Conservation (phyloP, 2,797 vertebrate genomes). For the Clarias fuscus region DNA sequence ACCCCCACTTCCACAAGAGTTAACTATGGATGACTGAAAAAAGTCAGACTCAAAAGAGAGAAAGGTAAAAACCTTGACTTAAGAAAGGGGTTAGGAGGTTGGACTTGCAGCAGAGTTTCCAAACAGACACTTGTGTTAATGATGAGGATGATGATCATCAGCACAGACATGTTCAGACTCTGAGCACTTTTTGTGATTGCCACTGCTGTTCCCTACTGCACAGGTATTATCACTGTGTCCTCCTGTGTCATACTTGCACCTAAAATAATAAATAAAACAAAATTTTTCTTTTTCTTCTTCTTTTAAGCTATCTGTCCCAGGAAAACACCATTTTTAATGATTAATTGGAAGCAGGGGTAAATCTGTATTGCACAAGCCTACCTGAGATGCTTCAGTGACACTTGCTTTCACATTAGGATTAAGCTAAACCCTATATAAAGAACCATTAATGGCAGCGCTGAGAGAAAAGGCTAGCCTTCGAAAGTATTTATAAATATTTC, state of each 20-base stretch:
- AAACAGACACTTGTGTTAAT: not conserved
- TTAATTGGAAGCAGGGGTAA: not conserved
- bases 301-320: not conserved
- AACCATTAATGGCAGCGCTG: slow-evolving; percentile 20
- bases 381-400: not conserved
- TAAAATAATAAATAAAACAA: not conserved
- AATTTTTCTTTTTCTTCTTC: not conserved
- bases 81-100: not conserved
- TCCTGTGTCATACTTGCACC: not conserved
- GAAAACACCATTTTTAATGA: not conserved
- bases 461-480: slow-evolving; percentile 55
- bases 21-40: not conserved
- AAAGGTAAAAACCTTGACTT: not conserved
- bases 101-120: not conserved
- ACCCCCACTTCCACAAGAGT: too few species aligned
- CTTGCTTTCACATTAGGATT: not conserved
- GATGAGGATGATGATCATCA: not conserved
- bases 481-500: slow-evolving; percentile 41
- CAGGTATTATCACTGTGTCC: not conserved
- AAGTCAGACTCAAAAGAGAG: not conserved
- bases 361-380: not conserved
- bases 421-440: slow-evolving; percentile 12
- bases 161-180: not conserved
- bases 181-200: not conserved
- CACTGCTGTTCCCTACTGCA: not conserved